phyloP scores from a whole-genome alignment of 2,113 vertebrate species.

The Drymodes brunneopygia region DNA sequence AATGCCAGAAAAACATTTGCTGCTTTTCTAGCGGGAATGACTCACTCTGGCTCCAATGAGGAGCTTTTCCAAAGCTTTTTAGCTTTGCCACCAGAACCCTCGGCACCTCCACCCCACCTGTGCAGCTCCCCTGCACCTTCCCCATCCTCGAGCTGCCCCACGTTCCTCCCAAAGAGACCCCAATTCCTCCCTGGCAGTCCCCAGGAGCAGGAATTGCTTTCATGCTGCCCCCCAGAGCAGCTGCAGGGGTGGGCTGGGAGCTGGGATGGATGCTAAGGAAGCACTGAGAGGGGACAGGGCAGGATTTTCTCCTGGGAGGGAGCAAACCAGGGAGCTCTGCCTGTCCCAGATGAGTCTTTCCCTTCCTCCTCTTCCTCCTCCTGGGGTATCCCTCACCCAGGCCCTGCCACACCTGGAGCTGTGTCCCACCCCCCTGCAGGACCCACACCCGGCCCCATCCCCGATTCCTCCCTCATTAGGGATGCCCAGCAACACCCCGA shows the following conservation, averaged over 20 bases:
- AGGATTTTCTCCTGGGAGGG: not conserved
- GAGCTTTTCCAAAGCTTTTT: not conserved
- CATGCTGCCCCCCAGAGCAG: slow-evolving; percentile 50
- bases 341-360: not conserved
- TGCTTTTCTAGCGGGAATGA: not conserved
- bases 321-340: not conserved
- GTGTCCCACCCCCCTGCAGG: not conserved
- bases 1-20: slow-evolving; percentile 24
- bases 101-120: not conserved
- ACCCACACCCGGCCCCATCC: not conserved
- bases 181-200: slow-evolving; percentile 59
- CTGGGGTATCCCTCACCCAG: not conserved
- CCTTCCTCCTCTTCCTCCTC: not conserved
- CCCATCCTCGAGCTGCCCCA: slow-evolving; percentile 6
- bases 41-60: not conserved
- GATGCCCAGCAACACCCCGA: slow-evolving; percentile 75
- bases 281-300: not conserved
- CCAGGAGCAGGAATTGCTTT: slow-evolving; percentile 60
- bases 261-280: slow-evolving; percentile 57
- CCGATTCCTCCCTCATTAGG: slow-evolving; percentile 74
- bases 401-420: slow-evolving; percentile 36
- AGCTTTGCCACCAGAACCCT: too few species aligned
- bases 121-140: not conserved
- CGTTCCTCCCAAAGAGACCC: slow-evolving; percentile 39
- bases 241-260: slow-evolving; percentile 59